Evolutionary conservation across 2,797 vertebrate species (phyloP), one percentile per base, ranked within the genome.

Genomic region (Danio choprae): DNA sequence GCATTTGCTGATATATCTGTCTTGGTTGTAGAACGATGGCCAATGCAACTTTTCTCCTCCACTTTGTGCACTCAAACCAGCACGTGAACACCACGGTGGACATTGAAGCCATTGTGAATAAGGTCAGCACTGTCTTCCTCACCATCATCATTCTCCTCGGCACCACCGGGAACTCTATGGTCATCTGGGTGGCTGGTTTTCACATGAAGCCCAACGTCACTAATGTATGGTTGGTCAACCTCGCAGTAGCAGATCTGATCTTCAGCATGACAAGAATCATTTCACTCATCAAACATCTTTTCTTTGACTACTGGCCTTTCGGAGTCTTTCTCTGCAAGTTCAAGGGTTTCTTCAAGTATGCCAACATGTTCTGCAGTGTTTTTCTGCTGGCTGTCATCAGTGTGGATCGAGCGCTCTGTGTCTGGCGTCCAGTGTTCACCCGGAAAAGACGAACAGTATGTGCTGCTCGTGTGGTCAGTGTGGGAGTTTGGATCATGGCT

Each of bases 291-390:
- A 68, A 36, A 38, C n/a, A n/a, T n/a, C n/a, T 13, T 12, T 59
- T 68, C 38, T 77, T 11, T 68, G 3, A 68, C 22, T 1, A 7
- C 84, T 93, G 92, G 92, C 90, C 92, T 0, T 92, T 91, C 0
- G 90, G 92, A 1, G 0, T 65, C 2, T 92, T 93, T 65, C 10
- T 93, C 65, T 94, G 93, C 87, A 94, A 92, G 84, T 93, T 94
- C 86, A 91, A 89, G 2, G 90, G 92, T 82, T 93, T 93, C 86
- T 92, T 93, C 87, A 94, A 93, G 69, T 94, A 93, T 0, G 78
- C 87, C 87, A 93, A 93, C 90, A 92, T 93, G 92, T 94, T 94
- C 87, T 92, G 93, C 85, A 93, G 92, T 0, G 93, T 93, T 1
- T 93, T 94, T 44, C 84, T 94, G 43, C 50, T 94, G 82, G 89